Percentiles rank a stretch among this genome's conserved stretches.
phyloP scores from a whole-genome alignment of 2,797 vertebrate genomes.

The Notoglanidium macrostoma region DNA sequence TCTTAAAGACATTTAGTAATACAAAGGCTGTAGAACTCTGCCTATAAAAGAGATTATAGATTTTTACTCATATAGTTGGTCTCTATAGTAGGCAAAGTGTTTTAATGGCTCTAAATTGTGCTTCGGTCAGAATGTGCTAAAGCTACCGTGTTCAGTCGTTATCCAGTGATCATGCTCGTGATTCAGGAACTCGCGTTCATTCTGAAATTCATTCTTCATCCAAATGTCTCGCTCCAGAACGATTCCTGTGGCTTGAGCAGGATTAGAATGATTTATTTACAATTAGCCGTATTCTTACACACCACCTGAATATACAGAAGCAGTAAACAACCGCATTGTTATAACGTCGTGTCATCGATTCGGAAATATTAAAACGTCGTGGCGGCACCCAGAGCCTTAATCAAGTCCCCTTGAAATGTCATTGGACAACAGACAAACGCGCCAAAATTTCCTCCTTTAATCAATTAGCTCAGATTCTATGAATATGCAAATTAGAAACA shows the following conservation, averaged over 20 bases:
- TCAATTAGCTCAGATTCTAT: no score
- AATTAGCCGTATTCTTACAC: not conserved
- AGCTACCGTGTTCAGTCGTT: slow-evolving; percentile 57
- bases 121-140: slow-evolving; percentile 73
- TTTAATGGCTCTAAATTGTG: slow-evolving; percentile 69
- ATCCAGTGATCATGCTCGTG: slow-evolving; percentile 30
- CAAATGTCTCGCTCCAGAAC: not conserved
- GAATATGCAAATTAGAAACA: not conserved
- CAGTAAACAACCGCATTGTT: no score
- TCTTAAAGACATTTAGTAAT: slow-evolving; percentile 50
- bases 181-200: not conserved
- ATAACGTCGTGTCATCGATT: no score
- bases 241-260: no score
- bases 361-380: not conserved
- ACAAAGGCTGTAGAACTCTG: slow-evolving; percentile 61
- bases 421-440: not conserved
- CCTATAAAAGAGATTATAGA: slow-evolving; percentile 57
- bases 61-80: slow-evolving; percentile 49
- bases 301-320: not conserved
- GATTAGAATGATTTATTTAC: no score
- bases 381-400: not conserved
- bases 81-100: slow-evolving; percentile 48
- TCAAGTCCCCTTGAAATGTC: not conserved
- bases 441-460: not conserved
- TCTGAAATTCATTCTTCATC: not conserved